Percentiles rank a stretch among this genome's conserved stretches.
Evolutionary conservation across 2,797 vertebrate species (phyloP).

Genomic region (Neosilurus mollespiculum): DNA sequence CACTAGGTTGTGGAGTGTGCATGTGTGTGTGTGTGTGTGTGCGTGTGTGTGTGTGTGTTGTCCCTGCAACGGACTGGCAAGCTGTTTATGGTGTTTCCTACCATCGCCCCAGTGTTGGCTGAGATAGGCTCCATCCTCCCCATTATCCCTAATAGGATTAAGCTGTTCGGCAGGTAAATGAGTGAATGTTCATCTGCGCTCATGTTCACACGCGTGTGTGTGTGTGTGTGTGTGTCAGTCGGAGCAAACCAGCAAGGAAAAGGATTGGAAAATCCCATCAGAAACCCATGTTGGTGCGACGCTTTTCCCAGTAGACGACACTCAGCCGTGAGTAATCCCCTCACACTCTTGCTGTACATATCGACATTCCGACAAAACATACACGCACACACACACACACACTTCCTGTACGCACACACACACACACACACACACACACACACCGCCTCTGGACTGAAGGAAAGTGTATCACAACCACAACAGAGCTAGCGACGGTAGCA

Average conservation of each 20-base stretch:
- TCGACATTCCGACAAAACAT: slow-evolving; percentile 51
- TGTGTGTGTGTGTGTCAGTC: slow-evolving; percentile 22
- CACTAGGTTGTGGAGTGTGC: too few relatives aligned
- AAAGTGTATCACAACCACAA: slow-evolving; percentile 62
- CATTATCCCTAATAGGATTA: too few relatives aligned
- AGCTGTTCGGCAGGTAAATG: too few relatives aligned
- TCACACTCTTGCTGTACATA: slow-evolving; percentile 68
- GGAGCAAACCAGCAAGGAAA: slow-evolving; percentile 52
- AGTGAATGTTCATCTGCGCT: slow-evolving; percentile 12
- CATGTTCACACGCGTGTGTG: slow-evolving; percentile 13
- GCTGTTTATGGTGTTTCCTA: too few relatives aligned
- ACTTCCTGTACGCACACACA: slow-evolving; percentile 31
- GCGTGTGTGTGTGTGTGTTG: too few relatives aligned
- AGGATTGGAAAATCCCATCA: slow-evolving; percentile 76
- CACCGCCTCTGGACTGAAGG: slow-evolving; percentile 64
- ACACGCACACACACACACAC: slow-evolving; percentile 45
- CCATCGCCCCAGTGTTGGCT: too few relatives aligned
- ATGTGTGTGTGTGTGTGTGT: too few relatives aligned
- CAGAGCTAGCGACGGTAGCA: slow-evolving; percentile 64
- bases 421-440: slow-evolving; percentile 30
- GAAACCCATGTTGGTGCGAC: slow-evolving; percentile 68
- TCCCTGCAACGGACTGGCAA: too few relatives aligned
- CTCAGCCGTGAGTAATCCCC: slow-evolving; percentile 75
- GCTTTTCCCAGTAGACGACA: slow-evolving; percentile 66
- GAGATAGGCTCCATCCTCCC: too few relatives aligned